Percentiles rank a stretch among this genome's conserved stretches.
These are phyloP conservation scores for Crotalus viridis DNA, from an alignment of 2,113 vertebrate species.

Conservation along the genomic window DNA sequence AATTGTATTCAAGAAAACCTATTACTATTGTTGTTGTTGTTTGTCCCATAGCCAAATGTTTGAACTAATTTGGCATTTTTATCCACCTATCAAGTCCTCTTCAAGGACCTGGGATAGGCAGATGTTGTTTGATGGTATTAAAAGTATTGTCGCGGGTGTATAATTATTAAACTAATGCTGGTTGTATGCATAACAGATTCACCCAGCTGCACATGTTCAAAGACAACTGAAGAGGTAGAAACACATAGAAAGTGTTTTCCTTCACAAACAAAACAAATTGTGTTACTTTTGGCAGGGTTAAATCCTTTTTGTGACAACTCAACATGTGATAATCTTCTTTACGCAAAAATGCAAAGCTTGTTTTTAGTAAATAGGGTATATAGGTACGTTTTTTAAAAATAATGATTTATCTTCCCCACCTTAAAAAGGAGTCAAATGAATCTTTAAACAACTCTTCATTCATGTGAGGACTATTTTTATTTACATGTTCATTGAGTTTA, in stretches of 20 bases:
- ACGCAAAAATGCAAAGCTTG: neutral
- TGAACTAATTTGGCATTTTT: neutral
- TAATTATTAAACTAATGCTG: slow-evolving; percentile 5
- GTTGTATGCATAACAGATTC: slow-evolving; percentile 24
- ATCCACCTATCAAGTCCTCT: neutral
- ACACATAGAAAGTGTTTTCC: slow-evolving; percentile 27
- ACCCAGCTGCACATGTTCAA: slow-evolving; percentile 19
- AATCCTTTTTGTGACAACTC: neutral
- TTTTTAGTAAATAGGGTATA: neutral
- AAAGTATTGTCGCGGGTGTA: neutral
- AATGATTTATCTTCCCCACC: neutral
- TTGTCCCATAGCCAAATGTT: neutral
- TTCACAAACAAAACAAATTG: slow-evolving; percentile 46
- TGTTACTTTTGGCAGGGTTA: neutral
- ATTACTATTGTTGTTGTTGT: neutral
- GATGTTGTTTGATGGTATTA: neutral
- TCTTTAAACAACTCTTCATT: neutral
- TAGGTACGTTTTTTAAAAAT: neutral
- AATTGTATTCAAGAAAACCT: no score
- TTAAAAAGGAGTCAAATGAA: neutral
- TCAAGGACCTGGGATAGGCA: neutral
- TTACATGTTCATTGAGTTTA: neutral
- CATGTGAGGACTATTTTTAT: neutral
- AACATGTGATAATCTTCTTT: neutral
- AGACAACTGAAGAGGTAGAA: slow-evolving; percentile 33